These are phyloP conservation scores for Nomada goodeniana DNA, from an alignment of 2,888 invertebrate species.

Conservation along the genomic window DNA sequence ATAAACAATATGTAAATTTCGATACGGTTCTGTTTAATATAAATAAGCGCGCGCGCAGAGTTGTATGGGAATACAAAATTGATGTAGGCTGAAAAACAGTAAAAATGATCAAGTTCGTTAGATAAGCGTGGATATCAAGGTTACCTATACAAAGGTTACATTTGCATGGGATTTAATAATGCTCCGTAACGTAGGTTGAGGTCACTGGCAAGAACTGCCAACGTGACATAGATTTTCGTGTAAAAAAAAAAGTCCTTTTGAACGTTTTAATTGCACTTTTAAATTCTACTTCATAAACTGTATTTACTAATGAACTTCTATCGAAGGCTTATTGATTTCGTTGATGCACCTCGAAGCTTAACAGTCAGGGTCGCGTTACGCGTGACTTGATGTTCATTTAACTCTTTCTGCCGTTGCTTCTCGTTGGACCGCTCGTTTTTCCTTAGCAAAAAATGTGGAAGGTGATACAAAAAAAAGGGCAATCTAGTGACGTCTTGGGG, in stretches of 20 bases:
- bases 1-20: background rate
- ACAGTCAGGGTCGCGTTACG: background rate
- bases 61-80: too few species aligned
- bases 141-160: background rate
- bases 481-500: background rate
- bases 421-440: background rate
- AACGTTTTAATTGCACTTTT: too few species aligned
- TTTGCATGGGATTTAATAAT: background rate
- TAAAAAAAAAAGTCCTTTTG: too few species aligned
- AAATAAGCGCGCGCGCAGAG: background rate
- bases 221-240: background rate
- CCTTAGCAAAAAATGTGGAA: background rate
- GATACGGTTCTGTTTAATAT: too few species aligned
- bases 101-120: background rate
- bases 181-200: background rate
- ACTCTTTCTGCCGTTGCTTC: background rate
- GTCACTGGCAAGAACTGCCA: background rate
- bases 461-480: background rate
- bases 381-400: slow-evolving; percentile 2
- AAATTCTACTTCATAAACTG: background rate
- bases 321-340: background rate
- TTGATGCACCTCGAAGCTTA: background rate
- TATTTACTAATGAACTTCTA: background rate
- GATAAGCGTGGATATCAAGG: background rate
- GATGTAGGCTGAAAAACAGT: background rate